phyloP scores from a whole-genome alignment of 2,113 vertebrate genomes.

The Cyanocitta stelleri region DNA sequence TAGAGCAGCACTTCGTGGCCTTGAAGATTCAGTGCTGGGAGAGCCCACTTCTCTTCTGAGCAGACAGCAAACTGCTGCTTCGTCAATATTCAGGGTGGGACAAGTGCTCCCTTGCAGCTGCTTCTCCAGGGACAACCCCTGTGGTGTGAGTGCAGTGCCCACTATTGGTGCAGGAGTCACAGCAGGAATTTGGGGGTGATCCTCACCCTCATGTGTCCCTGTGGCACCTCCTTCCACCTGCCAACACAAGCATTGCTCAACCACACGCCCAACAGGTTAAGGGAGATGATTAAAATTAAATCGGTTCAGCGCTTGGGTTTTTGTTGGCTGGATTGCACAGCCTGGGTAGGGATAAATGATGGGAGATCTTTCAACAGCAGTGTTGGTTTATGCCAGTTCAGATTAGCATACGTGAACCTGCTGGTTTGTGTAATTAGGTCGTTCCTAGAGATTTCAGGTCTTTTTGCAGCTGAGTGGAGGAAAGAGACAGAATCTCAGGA shows the following conservation, averaged over 20 bases:
- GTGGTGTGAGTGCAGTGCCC: rapidly evolving
- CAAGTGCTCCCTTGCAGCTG: background rate
- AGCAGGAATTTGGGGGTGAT: background rate
- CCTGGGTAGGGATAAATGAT: background rate
- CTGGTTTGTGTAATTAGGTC: background rate
- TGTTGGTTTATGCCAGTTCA: background rate
- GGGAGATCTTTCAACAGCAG: background rate
- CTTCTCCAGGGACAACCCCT: rapidly evolving
- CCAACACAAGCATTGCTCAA: background rate
- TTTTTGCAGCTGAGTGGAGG: background rate
- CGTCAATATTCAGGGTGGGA: background rate
- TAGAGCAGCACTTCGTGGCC: background rate
- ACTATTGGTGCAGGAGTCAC: background rate
- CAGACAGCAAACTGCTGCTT: background rate
- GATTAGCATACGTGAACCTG: background rate
- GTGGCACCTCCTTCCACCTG: background rate
- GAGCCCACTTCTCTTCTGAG: background rate
- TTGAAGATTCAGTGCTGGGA: background rate
- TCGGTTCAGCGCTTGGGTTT: background rate
- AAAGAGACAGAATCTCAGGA: background rate
- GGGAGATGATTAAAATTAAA: background rate
- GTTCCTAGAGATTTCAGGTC: background rate
- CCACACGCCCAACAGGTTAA: rapidly evolving
- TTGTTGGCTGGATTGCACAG: background rate
- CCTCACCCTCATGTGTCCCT: background rate